phyloP scores from a whole-genome alignment of 2,888 invertebrate species.

The Drosophila mercatorum region DNA sequence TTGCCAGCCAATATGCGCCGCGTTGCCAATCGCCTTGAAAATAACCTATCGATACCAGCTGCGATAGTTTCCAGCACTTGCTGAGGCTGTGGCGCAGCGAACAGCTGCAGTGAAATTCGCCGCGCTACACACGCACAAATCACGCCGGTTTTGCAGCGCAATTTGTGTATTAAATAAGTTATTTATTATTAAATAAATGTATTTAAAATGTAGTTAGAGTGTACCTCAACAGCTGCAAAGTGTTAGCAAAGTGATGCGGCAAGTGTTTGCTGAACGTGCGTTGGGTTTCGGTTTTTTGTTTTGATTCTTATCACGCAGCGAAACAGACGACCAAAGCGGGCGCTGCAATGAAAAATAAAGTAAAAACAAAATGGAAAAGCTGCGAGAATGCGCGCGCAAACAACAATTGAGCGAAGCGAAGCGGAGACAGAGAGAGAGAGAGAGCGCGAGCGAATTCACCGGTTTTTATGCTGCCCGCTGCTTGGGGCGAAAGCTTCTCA shows the following conservation, averaged over 20 bases:
- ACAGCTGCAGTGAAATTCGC: slow-evolving; percentile 30
- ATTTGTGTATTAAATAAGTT: neutral
- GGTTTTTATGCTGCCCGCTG: slow-evolving; percentile 36
- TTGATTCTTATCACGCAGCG: slow-evolving; percentile 78
- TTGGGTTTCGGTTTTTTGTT: slow-evolving; percentile 73
- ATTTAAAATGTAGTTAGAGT: neutral
- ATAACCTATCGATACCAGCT: slow-evolving; percentile 25
- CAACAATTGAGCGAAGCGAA: slow-evolving; percentile 1
- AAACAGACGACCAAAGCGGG: slow-evolving; percentile 55
- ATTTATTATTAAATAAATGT: neutral
- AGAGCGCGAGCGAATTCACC: slow-evolving; percentile 29
- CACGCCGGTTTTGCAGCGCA: slow-evolving; percentile 2
- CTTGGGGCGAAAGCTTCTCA: slow-evolving; percentile 38
- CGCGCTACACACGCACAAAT: neutral
- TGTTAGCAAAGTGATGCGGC: neutral
- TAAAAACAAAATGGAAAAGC: slow-evolving; percentile 73
- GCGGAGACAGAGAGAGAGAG: neutral
- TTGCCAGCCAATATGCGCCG: slow-evolving; percentile 32
- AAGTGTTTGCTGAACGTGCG: slow-evolving; percentile 35
- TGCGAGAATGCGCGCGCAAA: slow-evolving; percentile 52
- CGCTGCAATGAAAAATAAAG: slow-evolving; percentile 59
- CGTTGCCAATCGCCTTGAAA: slow-evolving; percentile 14
- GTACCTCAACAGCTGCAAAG: no score
- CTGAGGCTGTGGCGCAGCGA: slow-evolving; percentile 39
- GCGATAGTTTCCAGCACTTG: slow-evolving; percentile 4